Evolutionary conservation across 2,797 vertebrate genomes (phyloP).

Genomic region (Clarias pachynema): DNA sequence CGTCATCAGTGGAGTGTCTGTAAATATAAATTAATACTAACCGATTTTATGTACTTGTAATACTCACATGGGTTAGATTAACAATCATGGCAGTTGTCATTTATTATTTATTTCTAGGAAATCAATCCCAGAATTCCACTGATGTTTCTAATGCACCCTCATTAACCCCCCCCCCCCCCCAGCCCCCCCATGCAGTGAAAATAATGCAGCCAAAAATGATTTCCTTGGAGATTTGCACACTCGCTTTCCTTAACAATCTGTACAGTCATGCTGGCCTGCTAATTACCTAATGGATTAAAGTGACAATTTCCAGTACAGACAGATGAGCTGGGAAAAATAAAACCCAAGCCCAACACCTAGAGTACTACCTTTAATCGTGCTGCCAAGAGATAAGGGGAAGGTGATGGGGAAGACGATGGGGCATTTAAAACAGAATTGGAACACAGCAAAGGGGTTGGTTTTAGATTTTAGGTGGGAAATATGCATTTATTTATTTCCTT

Average conservation of each 20-base stretch:
- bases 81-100: constrained; percentile 80
- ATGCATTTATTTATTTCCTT: constrained; percentile 65
- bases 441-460: constrained; percentile 19
- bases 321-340: not conserved
- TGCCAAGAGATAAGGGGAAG: not conserved
- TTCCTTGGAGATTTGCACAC: constrained; percentile 1
- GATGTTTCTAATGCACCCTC: not conserved
- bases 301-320: not conserved
- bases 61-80: constrained; percentile 85
- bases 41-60: constrained; percentile 93
- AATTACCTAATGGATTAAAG: not conserved
- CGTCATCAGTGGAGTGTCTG: constrained; percentile 94
- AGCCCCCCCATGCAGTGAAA: not conserved
- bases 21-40: constrained; percentile 98
- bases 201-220: not conserved
- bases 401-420: not conserved
- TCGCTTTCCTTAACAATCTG: constrained; percentile 4
- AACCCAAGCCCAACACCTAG: not conserved
- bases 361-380: not conserved
- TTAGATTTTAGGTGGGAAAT: constrained; percentile 3
- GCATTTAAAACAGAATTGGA: constrained; percentile 17
- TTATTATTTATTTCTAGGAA: constrained; percentile 51
- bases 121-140: constrained; percentile 5
- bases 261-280: not conserved
- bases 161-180: not conserved